Evolutionary conservation across 2,888 invertebrate genomes (phyloP).

Genomic region (Dendrolimus houi): DNA sequence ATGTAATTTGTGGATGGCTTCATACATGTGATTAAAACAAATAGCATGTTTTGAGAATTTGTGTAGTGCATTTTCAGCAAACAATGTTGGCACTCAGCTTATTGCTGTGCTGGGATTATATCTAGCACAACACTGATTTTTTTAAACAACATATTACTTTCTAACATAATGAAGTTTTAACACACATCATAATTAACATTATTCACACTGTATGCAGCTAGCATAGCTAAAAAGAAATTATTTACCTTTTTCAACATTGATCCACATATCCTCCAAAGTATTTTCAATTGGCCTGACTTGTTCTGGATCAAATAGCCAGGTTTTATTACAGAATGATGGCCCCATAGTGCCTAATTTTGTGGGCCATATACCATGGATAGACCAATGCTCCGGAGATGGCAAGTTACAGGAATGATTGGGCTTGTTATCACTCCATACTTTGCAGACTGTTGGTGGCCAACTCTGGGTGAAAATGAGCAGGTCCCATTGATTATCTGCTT

Average conservation of each 20-base stretch:
- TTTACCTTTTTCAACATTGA: constrained; percentile 80
- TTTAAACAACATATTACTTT: too few relatives aligned
- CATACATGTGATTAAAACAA: too few relatives aligned
- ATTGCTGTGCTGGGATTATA: too few relatives aligned
- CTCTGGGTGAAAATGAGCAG: constrained; percentile 86
- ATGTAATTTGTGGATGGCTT: too few relatives aligned
- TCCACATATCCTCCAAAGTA: constrained; percentile 80
- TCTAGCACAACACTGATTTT: too few relatives aligned
- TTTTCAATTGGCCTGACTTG: constrained; percentile 75
- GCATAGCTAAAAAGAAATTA: not conserved
- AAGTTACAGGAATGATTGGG: constrained; percentile 78
- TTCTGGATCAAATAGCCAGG: constrained; percentile 79
- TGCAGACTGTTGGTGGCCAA: constrained; percentile 83
- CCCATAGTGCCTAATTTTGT: constrained; percentile 80
- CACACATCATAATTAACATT: not conserved
- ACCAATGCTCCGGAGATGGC: constrained; percentile 81
- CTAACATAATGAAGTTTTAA: not conserved
- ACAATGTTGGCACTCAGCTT: too few relatives aligned
- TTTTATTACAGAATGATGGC: constrained; percentile 83
- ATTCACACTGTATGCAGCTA: not conserved
- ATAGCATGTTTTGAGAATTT: too few relatives aligned
- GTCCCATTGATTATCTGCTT: constrained; percentile 77
- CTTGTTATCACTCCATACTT: constrained; percentile 79
- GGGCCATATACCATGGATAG: constrained; percentile 91
- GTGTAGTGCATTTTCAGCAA: too few relatives aligned